Evolutionary conservation across 1,140 invertebrate genomes (phyloP).

Genomic region (Phortica variegata): DNA sequence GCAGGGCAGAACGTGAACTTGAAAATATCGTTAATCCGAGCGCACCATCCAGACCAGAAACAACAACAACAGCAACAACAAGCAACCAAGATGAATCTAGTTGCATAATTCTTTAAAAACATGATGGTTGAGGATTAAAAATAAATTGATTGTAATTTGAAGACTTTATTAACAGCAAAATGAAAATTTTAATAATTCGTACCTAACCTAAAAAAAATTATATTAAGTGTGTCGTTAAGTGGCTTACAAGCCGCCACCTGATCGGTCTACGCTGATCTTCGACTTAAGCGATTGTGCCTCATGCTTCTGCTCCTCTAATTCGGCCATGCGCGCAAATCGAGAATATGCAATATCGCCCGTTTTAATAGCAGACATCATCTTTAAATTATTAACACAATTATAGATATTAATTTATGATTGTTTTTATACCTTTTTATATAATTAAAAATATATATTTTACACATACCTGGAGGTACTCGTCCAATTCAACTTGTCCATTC

Average conservation of each 20-base stretch:
- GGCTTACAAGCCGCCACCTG: constrained; percentile 86
- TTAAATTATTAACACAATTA: constrained; percentile 3
- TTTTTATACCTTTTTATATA: too few species aligned
- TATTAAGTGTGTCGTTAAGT: constrained; percentile 15
- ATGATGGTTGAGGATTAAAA: too few species aligned
- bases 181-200: constrained; percentile 21
- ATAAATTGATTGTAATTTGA: too few species aligned
- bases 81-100: not conserved
- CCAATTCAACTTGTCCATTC: constrained; percentile 98
- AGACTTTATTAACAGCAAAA: constrained; percentile 47
- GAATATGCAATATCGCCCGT: constrained; percentile 89
- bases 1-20: not conserved
- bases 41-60: not conserved
- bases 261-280: constrained; percentile 86
- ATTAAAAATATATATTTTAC: not conserved
- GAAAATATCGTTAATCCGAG: constrained; percentile 7
- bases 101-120: too few species aligned
- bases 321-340: constrained; percentile 87
- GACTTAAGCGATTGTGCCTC: constrained; percentile 72
- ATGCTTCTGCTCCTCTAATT: constrained; percentile 81
- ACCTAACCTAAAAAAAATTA: constrained; percentile 32
- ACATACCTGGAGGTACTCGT: constrained; percentile 95
- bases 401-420: too few species aligned
- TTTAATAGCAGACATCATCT: constrained; percentile 98
- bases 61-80: not conserved